phyloP scores from a whole-genome alignment of 2,113 vertebrate genomes.

The Microcebus murinus region DNA sequence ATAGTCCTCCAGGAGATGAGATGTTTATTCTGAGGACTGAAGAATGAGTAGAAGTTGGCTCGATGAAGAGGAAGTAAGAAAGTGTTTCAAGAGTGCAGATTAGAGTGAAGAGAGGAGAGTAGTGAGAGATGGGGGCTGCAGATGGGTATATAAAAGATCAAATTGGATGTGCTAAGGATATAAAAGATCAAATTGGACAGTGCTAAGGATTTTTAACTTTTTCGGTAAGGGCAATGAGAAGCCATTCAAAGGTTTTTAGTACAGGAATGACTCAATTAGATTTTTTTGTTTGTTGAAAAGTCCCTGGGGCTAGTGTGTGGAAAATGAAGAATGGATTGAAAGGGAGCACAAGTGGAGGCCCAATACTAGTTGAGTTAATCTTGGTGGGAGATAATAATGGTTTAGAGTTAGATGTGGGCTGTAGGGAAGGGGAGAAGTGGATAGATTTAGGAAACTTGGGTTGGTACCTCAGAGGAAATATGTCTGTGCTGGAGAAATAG shows the following conservation, averaged over 20 bases:
- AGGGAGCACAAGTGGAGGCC: not conserved
- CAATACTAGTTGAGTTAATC: not conserved
- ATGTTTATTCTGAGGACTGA: not conserved
- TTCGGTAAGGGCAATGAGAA: not conserved
- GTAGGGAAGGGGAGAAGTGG: not conserved
- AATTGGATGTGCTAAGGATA: not conserved
- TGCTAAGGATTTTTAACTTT: slow-evolving; percentile 5
- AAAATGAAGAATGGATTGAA: slow-evolving; percentile 32
- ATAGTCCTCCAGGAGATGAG: not conserved
- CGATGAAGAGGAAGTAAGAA: not conserved
- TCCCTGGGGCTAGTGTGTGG: not conserved
- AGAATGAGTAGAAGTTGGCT: not conserved
- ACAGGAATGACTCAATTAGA: not conserved
- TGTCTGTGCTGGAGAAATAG: not conserved
- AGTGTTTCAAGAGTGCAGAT: not conserved
- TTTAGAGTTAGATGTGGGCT: not conserved
- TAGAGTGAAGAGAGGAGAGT: not conserved
- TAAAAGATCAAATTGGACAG: not conserved
- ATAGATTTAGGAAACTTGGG: not conserved
- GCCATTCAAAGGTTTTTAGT: not conserved
- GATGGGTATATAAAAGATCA: not conserved
- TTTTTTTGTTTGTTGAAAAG: not conserved
- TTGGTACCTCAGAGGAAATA: not conserved
- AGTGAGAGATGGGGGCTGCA: not conserved
- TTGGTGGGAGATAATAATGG: not conserved